Evolutionary conservation across 2,888 invertebrate species (phyloP).

Genomic region (Megalurothrips usitatus): DNA sequence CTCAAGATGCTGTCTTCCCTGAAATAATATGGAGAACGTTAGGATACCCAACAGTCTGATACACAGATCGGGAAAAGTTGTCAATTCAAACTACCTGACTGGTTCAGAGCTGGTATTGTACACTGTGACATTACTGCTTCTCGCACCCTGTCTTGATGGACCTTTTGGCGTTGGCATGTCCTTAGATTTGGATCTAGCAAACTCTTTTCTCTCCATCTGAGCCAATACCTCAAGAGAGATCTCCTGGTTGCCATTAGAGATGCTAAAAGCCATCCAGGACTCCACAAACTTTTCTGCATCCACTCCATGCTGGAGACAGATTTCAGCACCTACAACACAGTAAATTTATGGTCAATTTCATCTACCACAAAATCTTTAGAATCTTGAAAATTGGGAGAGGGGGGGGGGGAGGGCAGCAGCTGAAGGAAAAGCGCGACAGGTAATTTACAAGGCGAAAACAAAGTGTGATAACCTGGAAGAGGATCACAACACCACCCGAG

Average conservation of each 20-base stretch:
- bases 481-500: no score
- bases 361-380: slow-evolving; percentile 30
- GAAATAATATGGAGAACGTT: background rate
- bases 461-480: no score
- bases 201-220: slow-evolving; percentile 61
- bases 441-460: background rate
- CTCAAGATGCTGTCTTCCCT: slow-evolving; percentile 3
- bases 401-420: background rate
- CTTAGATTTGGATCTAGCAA: slow-evolving; percentile 50
- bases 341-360: slow-evolving; percentile 32
- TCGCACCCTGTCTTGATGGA: background rate
- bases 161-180: slow-evolving; percentile 27
- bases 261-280: slow-evolving; percentile 73
- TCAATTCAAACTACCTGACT: slow-evolving; percentile 37
- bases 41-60: background rate
- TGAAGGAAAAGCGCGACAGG: background rate
- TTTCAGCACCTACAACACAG: slow-evolving; percentile 53
- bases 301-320: slow-evolving; percentile 60
- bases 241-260: slow-evolving; percentile 59
- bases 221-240: slow-evolving; percentile 58
- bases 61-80: background rate
- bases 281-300: slow-evolving; percentile 65
- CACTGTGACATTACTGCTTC: slow-evolving; percentile 17
- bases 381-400: background rate
- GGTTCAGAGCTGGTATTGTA: slow-evolving; percentile 38